These are phyloP conservation scores for Mesorhabditis spiculigera DNA, from an alignment of 2,888 invertebrate genomes.

Conservation along the genomic window DNA sequence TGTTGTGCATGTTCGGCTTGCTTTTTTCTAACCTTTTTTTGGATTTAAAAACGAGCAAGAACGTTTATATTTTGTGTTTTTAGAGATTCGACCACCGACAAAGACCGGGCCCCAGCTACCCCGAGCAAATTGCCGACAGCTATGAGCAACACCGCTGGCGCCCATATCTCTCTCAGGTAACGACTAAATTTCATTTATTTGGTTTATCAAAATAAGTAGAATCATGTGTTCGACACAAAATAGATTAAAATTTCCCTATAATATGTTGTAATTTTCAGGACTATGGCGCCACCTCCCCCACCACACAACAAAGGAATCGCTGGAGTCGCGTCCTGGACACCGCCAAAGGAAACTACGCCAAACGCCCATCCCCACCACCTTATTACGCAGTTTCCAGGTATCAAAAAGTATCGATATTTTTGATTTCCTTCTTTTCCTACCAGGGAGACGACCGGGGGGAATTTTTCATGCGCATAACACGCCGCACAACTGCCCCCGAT, in stretches of 20 bases:
- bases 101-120: not conserved
- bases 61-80: too few relatives aligned
- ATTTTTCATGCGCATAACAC: not conserved
- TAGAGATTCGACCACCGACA: not conserved
- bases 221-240: too few relatives aligned
- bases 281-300: not conserved
- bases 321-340: not conserved
- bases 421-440: not conserved
- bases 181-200: too few relatives aligned
- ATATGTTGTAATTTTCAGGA: not conserved
- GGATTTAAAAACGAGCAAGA: too few relatives aligned
- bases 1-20: too few relatives aligned
- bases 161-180: not conserved
- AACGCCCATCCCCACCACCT: not conserved
- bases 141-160: conserved; percentile 5
- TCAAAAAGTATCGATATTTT: not conserved
- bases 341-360: not conserved
- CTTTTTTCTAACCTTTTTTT: too few relatives aligned
- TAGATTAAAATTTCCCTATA: too few relatives aligned
- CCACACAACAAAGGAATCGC: not conserved
- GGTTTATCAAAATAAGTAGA: too few relatives aligned
- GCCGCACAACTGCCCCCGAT: not conserved
- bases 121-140: not conserved
- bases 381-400: not conserved
- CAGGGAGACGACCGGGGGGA: not conserved